Percentiles rank a stretch among this genome's conserved stretches.
phyloP scores from a whole-genome alignment of 2,797 vertebrate genomes.

The Sebastes steindachneri region DNA sequence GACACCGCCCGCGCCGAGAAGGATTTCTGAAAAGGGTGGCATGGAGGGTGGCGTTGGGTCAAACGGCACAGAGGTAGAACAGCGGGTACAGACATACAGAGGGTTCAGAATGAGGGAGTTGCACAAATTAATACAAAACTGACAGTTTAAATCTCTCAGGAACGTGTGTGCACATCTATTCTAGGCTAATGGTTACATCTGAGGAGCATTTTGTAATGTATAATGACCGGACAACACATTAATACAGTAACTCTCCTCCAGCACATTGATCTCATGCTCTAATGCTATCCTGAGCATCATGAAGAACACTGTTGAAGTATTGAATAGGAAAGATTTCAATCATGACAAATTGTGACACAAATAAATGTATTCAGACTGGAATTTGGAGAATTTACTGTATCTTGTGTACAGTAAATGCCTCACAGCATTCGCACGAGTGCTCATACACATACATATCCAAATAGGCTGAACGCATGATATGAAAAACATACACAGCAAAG shows the following conservation, averaged over 20 bases:
- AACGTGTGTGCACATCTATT: conserved; percentile 44
- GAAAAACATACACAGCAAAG: conserved; percentile 74
- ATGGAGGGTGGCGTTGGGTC: conserved; percentile 10
- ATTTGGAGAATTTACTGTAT: conserved; percentile 78
- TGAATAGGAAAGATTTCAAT: conserved; percentile 37
- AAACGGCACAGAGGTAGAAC: conserved; percentile 7
- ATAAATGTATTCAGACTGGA: conserved; percentile 56
- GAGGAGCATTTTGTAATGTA: conserved; percentile 56
- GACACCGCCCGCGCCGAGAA: conserved; percentile 98
- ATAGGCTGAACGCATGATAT: conserved; percentile 58
- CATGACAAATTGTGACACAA: conserved; percentile 34
- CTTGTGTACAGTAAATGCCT: conserved; percentile 76
- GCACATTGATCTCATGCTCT: conserved; percentile 57
- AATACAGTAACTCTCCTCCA: conserved; percentile 80
- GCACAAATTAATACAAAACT: conserved; percentile 9
- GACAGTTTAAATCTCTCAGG: conserved; percentile 22
- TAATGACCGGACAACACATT: conserved; percentile 63
- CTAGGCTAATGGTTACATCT: conserved; percentile 41
- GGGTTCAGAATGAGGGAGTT: conserved; percentile 28
- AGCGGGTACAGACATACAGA: conserved; percentile 18
- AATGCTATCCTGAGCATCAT: conserved; percentile 34
- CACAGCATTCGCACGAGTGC: conserved; percentile 71
- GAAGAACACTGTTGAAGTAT: conserved; percentile 18
- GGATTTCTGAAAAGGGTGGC: conserved; percentile 87
- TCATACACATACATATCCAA: conserved; percentile 59